phyloP scores from a whole-genome alignment of 2,113 vertebrate species.

The Gasterosteus nipponicus region DNA sequence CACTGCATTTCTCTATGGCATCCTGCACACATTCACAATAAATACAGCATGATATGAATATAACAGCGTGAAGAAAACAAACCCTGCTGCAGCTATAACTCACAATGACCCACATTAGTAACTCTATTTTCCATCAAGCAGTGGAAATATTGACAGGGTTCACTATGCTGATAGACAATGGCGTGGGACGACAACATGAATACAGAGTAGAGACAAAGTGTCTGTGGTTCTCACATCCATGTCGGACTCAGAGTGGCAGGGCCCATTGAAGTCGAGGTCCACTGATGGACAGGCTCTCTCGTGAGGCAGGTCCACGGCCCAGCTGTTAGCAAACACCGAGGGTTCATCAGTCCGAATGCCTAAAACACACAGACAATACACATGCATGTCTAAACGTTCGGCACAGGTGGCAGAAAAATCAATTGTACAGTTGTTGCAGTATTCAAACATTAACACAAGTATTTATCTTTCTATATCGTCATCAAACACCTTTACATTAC shows the following conservation, averaged over 20 bases:
- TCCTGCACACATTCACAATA: constrained; percentile 77
- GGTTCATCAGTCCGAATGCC: constrained; percentile 87
- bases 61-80: background rate
- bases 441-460: constrained; percentile 2
- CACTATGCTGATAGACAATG: background rate
- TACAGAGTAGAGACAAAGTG: background rate
- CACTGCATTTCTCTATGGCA: constrained; percentile 96
- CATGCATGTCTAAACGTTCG: background rate
- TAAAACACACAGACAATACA: constrained; percentile 54
- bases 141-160: background rate
- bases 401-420: background rate
- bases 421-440: background rate
- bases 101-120: background rate
- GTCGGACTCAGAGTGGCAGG: constrained; percentile 88
- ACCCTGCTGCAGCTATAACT: background rate
- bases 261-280: constrained; percentile 89
- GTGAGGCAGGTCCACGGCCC: constrained; percentile 87
- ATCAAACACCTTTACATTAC: background rate
- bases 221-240: constrained; percentile 86
- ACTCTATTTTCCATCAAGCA: background rate
- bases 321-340: constrained; percentile 93
- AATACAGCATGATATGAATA: constrained; percentile 1
- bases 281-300: constrained; percentile 84
- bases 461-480: background rate
- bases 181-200: background rate